These are phyloP conservation scores for Uropetala carovei DNA, from an alignment of 2,888 invertebrate species.

Conservation along the genomic window DNA sequence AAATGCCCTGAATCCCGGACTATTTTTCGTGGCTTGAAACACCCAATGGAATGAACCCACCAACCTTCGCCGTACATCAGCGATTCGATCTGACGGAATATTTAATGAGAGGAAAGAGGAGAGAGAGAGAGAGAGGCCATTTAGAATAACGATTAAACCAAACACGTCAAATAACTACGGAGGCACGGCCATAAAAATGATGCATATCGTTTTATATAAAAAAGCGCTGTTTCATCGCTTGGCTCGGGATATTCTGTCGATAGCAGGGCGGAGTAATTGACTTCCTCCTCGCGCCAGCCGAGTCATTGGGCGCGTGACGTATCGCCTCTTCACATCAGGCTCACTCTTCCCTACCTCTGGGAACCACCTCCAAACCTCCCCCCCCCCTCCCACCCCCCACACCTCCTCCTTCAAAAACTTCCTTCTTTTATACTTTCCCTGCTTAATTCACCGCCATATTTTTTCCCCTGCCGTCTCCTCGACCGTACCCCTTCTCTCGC, in stretches of 20 bases:
- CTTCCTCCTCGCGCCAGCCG: constrained; percentile 33
- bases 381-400: neutral
- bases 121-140: neutral
- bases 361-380: too few species aligned
- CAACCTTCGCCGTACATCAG: neutral
- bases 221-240: constrained; percentile 57
- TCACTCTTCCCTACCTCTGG: neutral
- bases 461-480: neutral
- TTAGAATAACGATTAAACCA: constrained; percentile 40
- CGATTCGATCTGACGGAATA: constrained; percentile 20
- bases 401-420: too few species aligned
- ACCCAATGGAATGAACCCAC: neutral
- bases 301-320: constrained; percentile 46
- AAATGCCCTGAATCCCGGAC: neutral
- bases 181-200: constrained; percentile 43
- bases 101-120: constrained; percentile 31
- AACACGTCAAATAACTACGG: constrained; percentile 37
- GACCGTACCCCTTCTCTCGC: too few species aligned
- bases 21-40: neutral
- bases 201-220: constrained; percentile 55
- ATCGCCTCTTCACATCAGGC: constrained; percentile 1
- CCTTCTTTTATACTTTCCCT: neutral
- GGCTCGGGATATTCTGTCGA: constrained; percentile 55
- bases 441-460: neutral
- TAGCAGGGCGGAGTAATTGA: constrained; percentile 58